A percentile compares a stretch with the other conserved stretches of the same genome.
Conservation (phyloP, 2,113 vertebrate species). For the Psophia crepitans region DNA sequence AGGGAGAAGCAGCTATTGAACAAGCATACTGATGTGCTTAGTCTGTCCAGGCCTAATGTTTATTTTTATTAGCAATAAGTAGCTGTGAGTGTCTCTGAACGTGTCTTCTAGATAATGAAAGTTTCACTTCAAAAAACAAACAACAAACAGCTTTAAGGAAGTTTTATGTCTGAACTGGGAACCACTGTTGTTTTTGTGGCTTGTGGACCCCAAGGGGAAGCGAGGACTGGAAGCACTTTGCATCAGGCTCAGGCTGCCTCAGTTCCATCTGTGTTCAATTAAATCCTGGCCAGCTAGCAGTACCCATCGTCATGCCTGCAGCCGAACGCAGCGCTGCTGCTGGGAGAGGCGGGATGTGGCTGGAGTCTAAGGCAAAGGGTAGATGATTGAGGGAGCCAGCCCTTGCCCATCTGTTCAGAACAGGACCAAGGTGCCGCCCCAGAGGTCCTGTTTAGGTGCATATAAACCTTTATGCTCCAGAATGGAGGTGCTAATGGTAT, state of each 20-base stretch:
- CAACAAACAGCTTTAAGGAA: slow-evolving; percentile 10
- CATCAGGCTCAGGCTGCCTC: not conserved
- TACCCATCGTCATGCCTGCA: not conserved
- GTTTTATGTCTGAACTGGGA: not conserved
- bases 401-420: not conserved
- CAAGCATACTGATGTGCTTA: not conserved
- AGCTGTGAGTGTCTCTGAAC: not conserved
- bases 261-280: slow-evolving; percentile 19
- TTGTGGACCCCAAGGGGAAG: not conserved
- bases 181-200: not conserved
- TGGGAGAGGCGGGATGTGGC: not conserved
- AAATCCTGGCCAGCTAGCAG: not conserved
- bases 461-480: not conserved
- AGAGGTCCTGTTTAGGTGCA: not conserved
- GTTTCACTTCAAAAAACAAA: not conserved
- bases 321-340: not conserved
- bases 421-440: not conserved
- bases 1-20: not conserved
- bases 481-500: not conserved
- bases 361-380: not conserved
- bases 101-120: slow-evolving; percentile 5
- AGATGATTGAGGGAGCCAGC: not conserved
- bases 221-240: not conserved
- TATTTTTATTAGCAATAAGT: not conserved
- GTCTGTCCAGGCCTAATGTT: not conserved